These are phyloP conservation scores for Micronycteris hirsuta DNA, from an alignment of 2,113 vertebrate species.

Conservation along the genomic window DNA sequence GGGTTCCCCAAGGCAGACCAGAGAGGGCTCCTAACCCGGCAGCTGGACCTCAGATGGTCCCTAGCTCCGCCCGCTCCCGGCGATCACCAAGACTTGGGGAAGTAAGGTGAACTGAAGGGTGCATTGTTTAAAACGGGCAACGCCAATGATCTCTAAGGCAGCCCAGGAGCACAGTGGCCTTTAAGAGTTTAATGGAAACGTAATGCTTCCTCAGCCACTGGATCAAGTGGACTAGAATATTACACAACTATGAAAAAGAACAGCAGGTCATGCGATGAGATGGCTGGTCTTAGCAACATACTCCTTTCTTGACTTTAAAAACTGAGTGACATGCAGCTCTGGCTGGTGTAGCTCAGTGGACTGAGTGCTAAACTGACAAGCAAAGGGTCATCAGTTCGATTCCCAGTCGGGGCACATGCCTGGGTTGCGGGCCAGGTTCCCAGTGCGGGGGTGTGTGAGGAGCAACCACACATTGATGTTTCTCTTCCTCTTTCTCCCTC, in stretches of 20 bases:
- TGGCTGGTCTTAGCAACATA: not conserved
- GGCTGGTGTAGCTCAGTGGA: no score
- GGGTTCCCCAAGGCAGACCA: accelerated
- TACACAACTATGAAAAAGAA: not conserved
- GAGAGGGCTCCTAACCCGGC: not conserved
- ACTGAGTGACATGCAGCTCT: not conserved
- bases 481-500: no score
- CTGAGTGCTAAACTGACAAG: no score
- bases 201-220: not conserved
- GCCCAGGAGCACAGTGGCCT: accelerated
- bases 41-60: not conserved
- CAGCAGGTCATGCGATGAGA: accelerated
- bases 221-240: not conserved
- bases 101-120: not conserved
- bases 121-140: not conserved
- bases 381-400: no score
- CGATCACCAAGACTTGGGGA: not conserved
- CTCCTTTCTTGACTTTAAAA: not conserved
- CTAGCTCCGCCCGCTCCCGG: not conserved
- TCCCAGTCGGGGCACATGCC: no score
- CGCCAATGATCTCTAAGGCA: not conserved
- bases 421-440: no score
- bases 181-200: not conserved
- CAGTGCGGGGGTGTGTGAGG: no score
- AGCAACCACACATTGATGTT: no score